These are phyloP conservation scores for Drosophila melanocephala DNA, from an alignment of 2,888 invertebrate genomes.

Conservation along the genomic window DNA sequence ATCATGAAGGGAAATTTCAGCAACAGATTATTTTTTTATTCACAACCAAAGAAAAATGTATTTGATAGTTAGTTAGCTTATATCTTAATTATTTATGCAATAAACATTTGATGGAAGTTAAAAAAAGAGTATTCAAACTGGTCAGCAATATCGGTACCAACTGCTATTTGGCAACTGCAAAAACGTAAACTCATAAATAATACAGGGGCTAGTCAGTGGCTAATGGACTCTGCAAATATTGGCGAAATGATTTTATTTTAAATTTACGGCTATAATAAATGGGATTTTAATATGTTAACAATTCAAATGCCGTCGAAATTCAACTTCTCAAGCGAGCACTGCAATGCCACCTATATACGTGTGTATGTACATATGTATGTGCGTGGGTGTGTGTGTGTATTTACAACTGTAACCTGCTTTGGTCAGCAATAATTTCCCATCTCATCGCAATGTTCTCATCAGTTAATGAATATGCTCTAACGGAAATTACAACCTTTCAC, in stretches of 20 bases:
- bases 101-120: not conserved
- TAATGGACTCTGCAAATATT: not conserved
- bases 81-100: not conserved
- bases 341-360: not conserved
- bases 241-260: not conserved
- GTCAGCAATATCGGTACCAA: not conserved
- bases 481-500: conserved; percentile 14
- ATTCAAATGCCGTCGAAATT: conserved; percentile 1
- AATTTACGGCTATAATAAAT: not conserved
- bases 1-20: not conserved
- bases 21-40: not conserved
- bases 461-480: conserved; percentile 17
- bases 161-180: not conserved
- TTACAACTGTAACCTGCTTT: conserved; percentile 1
- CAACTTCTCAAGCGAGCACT: not conserved
- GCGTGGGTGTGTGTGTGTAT: not conserved
- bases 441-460: not conserved
- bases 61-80: not conserved
- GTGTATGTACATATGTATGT: not conserved
- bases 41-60: not conserved
- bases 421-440: conserved; percentile 3
- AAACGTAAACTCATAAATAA: conserved; percentile 1
- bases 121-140: not conserved
- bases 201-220: too few species aligned
- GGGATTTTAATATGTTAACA: not conserved